Evolutionary conservation across 2,113 vertebrate species (phyloP), one percentile per base, ranked within the genome.

Genomic region (Otocyon megalotis): DNA sequence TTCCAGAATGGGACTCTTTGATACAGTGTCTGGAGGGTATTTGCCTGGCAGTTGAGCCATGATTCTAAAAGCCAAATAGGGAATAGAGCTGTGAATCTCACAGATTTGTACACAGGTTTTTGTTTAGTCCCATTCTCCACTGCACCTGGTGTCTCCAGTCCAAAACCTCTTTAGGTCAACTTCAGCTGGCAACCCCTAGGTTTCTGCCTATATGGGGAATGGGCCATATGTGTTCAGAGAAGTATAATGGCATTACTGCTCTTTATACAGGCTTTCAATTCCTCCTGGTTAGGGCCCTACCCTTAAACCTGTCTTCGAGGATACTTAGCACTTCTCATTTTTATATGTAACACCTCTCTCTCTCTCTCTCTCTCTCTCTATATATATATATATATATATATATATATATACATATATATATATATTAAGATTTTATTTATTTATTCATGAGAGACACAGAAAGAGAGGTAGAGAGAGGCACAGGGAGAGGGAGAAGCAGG

Each of bases 241-340:
- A 72, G 5, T 22, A 2, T 88, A 11, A 62, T 88, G 54, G 28
- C 14, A 3, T 28, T 56, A 16, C 28, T 76, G 50, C 20, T 92
- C 58, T 90, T 88, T 71, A 26, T 77, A 43, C 9, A 35, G 54
- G 62, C 35, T 93, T 77, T 56, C 32, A 84, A 0, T 30, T 54
- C 14, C 74, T 56, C 62, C 37, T 95, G 28, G 77, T 91, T 90
- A n/a, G 10, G 65, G 30, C 32, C 35, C 15, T 58, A 17, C 56
- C 32, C 11, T 85, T 83, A 72, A 93, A 1, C n/a, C 60, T 80
- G 35, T 53, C 56, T 93, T 93, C 43, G 43, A n/a, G 48, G 69
- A 77, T 80, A 35, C 24, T 93, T 86, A 84, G 65, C 8, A 69
- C 74, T 16, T 95, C 76, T 84, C 37, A 20, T 95, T 96, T 97